These are phyloP conservation scores for Echinarachnius parma DNA, from an alignment of 53 echinoderm and acorn worm species.

Conservation along the genomic window DNA sequence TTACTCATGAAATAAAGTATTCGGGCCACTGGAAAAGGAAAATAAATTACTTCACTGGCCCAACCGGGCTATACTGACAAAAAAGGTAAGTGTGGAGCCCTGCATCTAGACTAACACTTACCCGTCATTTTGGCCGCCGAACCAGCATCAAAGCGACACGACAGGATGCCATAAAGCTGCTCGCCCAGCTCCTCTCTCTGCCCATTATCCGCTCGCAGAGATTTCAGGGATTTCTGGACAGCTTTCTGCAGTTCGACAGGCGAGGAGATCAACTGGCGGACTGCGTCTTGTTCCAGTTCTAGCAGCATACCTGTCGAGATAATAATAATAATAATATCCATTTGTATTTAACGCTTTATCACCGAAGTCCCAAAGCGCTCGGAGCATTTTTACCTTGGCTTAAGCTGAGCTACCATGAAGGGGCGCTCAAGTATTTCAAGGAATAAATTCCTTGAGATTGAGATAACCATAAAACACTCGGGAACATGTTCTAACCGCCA, in stretches of 20 bases:
- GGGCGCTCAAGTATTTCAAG: too few species aligned
- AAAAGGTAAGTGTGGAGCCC: too few species aligned
- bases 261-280: conserved; percentile 58
- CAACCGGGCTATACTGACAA: too few species aligned
- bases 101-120: conserved; percentile 1
- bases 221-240: conserved; percentile 63
- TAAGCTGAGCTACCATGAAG: too few species aligned
- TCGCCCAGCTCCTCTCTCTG: conserved; percentile 27
- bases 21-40: not conserved
- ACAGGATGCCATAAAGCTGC: conserved; percentile 9
- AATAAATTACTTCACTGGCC: not conserved
- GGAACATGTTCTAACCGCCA: too few species aligned
- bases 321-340: too few species aligned
- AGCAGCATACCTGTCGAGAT: conserved; percentile 80
- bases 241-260: conserved; percentile 61
- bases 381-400: too few species aligned
- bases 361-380: too few species aligned
- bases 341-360: too few species aligned
- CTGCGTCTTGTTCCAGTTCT: conserved; percentile 59
- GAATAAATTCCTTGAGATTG: too few species aligned
- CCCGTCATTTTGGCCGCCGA: conserved; percentile 34
- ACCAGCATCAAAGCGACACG: not conserved
- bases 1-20: too few species aligned
- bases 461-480: too few species aligned
- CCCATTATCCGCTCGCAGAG: conserved; percentile 45